These are phyloP conservation scores for Spermophilus dauricus DNA, from an alignment of 2,113 vertebrate species.

Conservation along the genomic window DNA sequence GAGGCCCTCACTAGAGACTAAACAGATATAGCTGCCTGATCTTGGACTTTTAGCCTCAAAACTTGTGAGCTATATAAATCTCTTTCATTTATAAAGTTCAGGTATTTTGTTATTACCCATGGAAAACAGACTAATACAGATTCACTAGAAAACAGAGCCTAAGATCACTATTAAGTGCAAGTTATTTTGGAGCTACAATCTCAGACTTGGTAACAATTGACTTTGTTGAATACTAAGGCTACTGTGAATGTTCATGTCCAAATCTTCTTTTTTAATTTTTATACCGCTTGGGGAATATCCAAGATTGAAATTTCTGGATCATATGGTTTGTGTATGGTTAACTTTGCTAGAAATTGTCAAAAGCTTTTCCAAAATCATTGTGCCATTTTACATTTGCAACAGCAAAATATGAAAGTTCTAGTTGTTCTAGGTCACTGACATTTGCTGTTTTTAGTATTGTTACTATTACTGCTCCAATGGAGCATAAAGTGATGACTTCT, in stretches of 20 bases:
- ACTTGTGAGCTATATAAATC: not conserved
- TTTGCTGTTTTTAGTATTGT: too few relatives aligned
- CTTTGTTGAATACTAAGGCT: not conserved
- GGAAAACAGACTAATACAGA: not conserved
- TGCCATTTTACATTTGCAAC: not conserved
- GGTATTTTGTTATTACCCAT: not conserved
- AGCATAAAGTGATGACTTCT: not conserved
- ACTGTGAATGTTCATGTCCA: not conserved
- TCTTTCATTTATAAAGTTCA: not conserved
- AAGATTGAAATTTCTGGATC: not conserved
- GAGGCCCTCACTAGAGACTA: not conserved
- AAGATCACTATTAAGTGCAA: not conserved
- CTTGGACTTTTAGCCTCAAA: not conserved
- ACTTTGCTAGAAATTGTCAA: not conserved
- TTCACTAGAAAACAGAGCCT: not conserved
- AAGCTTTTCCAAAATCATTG: not conserved
- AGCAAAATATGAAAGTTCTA: not conserved
- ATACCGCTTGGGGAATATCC: not conserved
- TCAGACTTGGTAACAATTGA: not conserved
- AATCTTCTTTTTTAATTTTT: not conserved
- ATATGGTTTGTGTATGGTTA: not conserved
- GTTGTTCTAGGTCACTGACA: too few relatives aligned
- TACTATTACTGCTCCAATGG: not conserved
- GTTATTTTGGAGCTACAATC: not conserved
- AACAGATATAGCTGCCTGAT: not conserved